phyloP scores from a whole-genome alignment of 2,888 invertebrate genomes.

The Oegoconia quadripuncta region DNA sequence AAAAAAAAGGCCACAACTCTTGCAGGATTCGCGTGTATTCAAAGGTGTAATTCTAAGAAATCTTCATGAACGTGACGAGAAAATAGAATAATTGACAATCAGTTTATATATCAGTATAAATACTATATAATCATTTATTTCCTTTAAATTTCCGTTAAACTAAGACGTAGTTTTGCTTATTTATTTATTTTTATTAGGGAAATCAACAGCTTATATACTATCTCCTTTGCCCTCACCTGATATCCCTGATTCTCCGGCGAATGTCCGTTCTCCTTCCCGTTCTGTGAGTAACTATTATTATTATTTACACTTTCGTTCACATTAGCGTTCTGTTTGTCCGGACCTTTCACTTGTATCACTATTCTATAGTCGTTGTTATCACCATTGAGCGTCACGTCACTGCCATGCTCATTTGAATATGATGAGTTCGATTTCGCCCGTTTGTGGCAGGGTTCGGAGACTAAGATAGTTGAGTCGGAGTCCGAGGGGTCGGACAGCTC shows the following conservation, averaged over 20 bases:
- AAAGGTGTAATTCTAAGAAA: too few relatives aligned
- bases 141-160: too few relatives aligned
- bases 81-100: too few relatives aligned
- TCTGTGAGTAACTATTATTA: slow-evolving; percentile 67
- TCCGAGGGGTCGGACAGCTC: slow-evolving; percentile 93
- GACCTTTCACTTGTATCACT: slow-evolving; percentile 85
- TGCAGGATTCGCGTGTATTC: too few relatives aligned
- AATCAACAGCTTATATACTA: too few relatives aligned
- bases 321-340: slow-evolving; percentile 60
- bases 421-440: slow-evolving; percentile 67
- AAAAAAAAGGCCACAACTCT: too few relatives aligned
- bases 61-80: too few relatives aligned
- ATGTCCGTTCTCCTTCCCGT: slow-evolving; percentile 66
- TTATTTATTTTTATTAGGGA: too few relatives aligned
- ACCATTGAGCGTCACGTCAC: slow-evolving; percentile 79
- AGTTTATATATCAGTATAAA: too few relatives aligned
- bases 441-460: slow-evolving; percentile 86
- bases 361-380: slow-evolving; percentile 82
- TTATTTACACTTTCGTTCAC: slow-evolving; percentile 57
- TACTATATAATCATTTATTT: too few relatives aligned
- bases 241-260: slow-evolving; percentile 80
- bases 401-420: slow-evolving; percentile 72
- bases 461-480: slow-evolving; percentile 92
- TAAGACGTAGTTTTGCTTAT: too few relatives aligned
- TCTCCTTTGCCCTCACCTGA: slow-evolving; percentile 72